Evolutionary conservation across 2,888 invertebrate species (phyloP).

Genomic region (Lampropteryx suffumata): DNA sequence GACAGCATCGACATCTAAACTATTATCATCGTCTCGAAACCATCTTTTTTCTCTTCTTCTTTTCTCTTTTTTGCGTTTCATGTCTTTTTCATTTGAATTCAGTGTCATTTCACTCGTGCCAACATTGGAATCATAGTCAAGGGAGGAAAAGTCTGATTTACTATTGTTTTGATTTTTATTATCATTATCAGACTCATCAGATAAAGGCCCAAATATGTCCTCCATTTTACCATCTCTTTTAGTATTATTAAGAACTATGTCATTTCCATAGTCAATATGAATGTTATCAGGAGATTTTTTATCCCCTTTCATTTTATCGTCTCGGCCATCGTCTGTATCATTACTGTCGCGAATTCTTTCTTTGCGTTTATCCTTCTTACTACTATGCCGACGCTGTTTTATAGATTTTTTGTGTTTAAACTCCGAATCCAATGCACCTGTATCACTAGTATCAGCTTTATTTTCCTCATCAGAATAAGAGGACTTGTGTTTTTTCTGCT

Average conservation of each 20-base stretch:
- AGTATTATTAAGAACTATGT: slow-evolving; percentile 52
- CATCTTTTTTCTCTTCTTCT: slow-evolving; percentile 85
- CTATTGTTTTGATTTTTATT: slow-evolving; percentile 39
- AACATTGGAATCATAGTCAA: slow-evolving; percentile 50
- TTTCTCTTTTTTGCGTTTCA: slow-evolving; percentile 84
- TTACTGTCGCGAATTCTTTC: slow-evolving; percentile 81
- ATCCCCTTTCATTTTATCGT: slow-evolving; percentile 84
- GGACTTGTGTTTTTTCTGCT: slow-evolving; percentile 90
- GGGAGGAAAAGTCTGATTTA: slow-evolving; percentile 53
- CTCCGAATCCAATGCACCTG: slow-evolving; percentile 47
- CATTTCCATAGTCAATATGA: slow-evolving; percentile 52
- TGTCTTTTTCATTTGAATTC: slow-evolving; percentile 74
- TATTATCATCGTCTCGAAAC: slow-evolving; percentile 88
- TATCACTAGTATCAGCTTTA: slow-evolving; percentile 64
- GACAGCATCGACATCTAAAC: slow-evolving; percentile 91
- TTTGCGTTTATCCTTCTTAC: slow-evolving; percentile 84
- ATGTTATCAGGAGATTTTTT: slow-evolving; percentile 62
- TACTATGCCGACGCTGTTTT: slow-evolving; percentile 77
- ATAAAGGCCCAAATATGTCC: slow-evolving; percentile 93
- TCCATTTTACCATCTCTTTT: slow-evolving; percentile 92
- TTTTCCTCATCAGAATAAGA: slow-evolving; percentile 83
- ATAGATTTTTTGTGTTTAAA: slow-evolving; percentile 72
- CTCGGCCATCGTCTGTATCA: slow-evolving; percentile 71
- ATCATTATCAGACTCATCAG: slow-evolving; percentile 86
- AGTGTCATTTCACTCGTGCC: slow-evolving; percentile 43